Conservation (phyloP, 2,888 invertebrate genomes). For the Cloeon dipterum region DNA sequence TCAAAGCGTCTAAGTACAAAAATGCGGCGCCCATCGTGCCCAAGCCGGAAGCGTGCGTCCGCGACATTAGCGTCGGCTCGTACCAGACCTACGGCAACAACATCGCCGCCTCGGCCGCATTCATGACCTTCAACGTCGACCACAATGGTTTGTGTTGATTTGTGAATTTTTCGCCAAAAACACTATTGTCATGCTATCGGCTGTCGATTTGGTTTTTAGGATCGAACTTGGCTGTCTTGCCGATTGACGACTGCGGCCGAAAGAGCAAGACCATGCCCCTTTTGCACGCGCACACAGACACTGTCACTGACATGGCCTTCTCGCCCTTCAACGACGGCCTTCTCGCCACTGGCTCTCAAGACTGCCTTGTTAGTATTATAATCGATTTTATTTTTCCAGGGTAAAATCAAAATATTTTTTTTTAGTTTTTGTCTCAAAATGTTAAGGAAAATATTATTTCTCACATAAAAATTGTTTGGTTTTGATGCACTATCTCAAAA, state of each 20-base stretch:
- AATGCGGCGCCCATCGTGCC: constrained; percentile 92
- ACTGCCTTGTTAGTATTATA: constrained; percentile 38
- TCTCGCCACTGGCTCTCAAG: constrained; percentile 73
- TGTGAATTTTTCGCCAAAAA: too few species aligned
- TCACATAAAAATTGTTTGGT: too few species aligned
- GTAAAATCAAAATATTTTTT: too few species aligned
- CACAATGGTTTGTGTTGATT: constrained; percentile 36
- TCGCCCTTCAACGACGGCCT: constrained; percentile 89
- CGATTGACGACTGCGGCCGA: constrained; percentile 69
- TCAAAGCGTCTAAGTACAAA: constrained; percentile 95
- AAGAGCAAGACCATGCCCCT: constrained; percentile 74
- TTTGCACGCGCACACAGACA: constrained; percentile 67
- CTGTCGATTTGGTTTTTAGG: too few species aligned
- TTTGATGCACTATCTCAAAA: not conserved
- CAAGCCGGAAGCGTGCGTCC: constrained; percentile 67
- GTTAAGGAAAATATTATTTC: not conserved
- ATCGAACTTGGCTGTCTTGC: constrained; percentile 71
- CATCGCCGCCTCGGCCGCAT: constrained; percentile 76
- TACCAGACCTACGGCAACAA: constrained; percentile 91
- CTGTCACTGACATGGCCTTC: constrained; percentile 85
- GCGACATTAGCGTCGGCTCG: constrained; percentile 77
- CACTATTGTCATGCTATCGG: too few species aligned
- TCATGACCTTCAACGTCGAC: constrained; percentile 91
- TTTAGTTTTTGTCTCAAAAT: too few species aligned
- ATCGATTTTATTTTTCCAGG: not conserved